These are phyloP conservation scores for Erethizon dorsatum DNA, from an alignment of 2,797 vertebrate genomes.

Conservation along the genomic window DNA sequence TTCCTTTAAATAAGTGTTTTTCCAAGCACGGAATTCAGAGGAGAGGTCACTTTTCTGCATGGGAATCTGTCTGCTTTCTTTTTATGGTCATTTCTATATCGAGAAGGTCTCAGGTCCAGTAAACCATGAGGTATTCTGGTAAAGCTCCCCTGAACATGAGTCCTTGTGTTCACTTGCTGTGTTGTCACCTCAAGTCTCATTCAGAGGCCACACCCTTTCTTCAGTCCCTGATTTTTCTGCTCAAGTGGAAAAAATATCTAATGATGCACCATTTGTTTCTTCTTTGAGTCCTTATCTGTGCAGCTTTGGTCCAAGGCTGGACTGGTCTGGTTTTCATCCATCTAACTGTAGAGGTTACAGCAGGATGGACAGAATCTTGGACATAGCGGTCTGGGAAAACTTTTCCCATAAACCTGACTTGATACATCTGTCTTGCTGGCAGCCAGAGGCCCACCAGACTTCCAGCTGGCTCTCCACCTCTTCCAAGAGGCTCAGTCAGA, in stretches of 20 bases:
- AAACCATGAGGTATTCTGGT: not conserved
- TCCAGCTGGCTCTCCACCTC: constrained; percentile 88
- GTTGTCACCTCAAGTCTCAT: constrained; percentile 77
- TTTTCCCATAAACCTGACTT: constrained; percentile 90
- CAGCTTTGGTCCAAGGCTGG: constrained; percentile 85
- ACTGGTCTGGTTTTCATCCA: constrained; percentile 90
- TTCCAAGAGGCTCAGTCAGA: constrained; percentile 60
- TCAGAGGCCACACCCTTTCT: constrained; percentile 66
- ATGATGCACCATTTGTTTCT: constrained; percentile 84
- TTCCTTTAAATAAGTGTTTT: constrained; percentile 82
- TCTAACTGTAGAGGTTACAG: constrained; percentile 89
- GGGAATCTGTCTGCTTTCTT: constrained; percentile 82
- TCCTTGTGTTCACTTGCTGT: not conserved
- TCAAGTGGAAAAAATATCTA: constrained; percentile 85
- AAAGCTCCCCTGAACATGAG: not conserved
- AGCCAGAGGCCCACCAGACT: constrained; percentile 85
- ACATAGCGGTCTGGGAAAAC: constrained; percentile 90
- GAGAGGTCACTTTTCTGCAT: constrained; percentile 84
- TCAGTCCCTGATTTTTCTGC: constrained; percentile 83
- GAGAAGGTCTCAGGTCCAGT: constrained; percentile 74
- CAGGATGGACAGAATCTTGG: constrained; percentile 90
- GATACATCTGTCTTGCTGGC: constrained; percentile 90
- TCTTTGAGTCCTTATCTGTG: constrained; percentile 88
- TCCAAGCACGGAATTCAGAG: constrained; percentile 85
- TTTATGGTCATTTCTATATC: constrained; percentile 86